phyloP scores from a whole-genome alignment of 1,140 invertebrate species.

The Drosophila carrolli region DNA sequence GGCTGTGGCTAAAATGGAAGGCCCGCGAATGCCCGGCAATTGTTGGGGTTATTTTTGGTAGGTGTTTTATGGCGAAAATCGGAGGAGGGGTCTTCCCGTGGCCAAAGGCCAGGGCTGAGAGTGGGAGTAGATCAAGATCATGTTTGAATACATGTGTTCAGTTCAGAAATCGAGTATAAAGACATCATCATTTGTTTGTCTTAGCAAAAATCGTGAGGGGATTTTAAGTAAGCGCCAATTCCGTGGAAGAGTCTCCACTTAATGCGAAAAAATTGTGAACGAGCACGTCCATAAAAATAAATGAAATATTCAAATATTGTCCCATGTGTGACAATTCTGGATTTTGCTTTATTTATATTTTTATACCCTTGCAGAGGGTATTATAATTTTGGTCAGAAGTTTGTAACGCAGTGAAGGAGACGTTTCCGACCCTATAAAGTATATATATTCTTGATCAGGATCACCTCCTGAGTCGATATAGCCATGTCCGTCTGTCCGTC shows the following conservation, averaged over 20 bases:
- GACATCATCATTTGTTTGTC: slow-evolving; percentile 1
- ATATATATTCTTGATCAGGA: too few species aligned
- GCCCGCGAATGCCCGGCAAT: slow-evolving; percentile 40
- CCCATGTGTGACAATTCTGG: not conserved
- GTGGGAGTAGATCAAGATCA: slow-evolving; percentile 64
- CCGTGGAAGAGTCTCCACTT: slow-evolving; percentile 2
- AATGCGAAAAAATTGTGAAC: slow-evolving; percentile 6
- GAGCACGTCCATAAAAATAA: slow-evolving; percentile 31
- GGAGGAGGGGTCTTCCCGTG: not conserved
- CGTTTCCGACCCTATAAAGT: too few species aligned
- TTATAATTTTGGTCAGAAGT: too few species aligned
- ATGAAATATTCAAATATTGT: slow-evolving; percentile 34
- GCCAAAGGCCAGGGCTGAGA: slow-evolving; percentile 65
- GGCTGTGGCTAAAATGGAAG: slow-evolving; percentile 51
- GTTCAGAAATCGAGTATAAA: slow-evolving; percentile 1
- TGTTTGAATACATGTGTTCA: slow-evolving; percentile 2
- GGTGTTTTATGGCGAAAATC: slow-evolving; percentile 50
- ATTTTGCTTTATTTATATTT: not conserved
- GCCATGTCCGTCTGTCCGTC: too few species aligned
- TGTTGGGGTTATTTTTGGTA: slow-evolving; percentile 46
- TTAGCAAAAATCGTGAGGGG: slow-evolving; percentile 2
- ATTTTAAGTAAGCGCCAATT: slow-evolving; percentile 33
- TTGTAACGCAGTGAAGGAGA: too few species aligned
- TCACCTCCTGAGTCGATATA: too few species aligned
- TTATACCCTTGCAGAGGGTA: too few species aligned